Percentiles rank a stretch among this genome's conserved stretches.
Conservation (phyloP, 2,797 vertebrate genomes). For the Limnodromus scolopaceus region DNA sequence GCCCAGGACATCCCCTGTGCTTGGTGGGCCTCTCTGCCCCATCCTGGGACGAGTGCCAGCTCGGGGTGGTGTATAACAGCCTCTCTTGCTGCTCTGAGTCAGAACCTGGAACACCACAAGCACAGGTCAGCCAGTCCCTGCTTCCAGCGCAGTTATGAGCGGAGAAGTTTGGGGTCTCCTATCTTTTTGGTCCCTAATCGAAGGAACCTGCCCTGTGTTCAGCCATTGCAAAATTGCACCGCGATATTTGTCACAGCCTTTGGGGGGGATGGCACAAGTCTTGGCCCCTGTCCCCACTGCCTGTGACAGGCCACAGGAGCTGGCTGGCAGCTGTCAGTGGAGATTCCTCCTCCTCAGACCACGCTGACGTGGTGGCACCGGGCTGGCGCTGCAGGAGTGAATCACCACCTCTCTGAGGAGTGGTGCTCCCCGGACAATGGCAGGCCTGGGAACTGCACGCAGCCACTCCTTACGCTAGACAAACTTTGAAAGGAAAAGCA, state of each 20-base stretch:
- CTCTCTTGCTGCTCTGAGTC: background rate
- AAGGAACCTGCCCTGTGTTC: background rate
- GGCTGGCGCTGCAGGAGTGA: background rate
- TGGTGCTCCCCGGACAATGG: background rate
- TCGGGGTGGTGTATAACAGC: fast-evolving
- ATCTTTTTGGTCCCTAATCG: background rate
- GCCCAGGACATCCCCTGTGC: fast-evolving
- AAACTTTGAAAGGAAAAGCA: conserved; percentile 54
- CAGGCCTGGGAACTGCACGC: background rate
- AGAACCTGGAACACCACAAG: background rate
- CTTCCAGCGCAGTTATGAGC: background rate
- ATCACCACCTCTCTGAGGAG: background rate
- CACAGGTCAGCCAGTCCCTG: background rate
- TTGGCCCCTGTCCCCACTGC: background rate
- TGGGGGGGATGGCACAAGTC: background rate
- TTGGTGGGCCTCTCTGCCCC: background rate
- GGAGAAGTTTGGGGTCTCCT: background rate
- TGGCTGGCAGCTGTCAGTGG: background rate
- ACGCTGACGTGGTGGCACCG: background rate
- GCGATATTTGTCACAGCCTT: background rate
- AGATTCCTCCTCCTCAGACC: background rate
- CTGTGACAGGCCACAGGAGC: background rate
- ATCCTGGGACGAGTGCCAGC: background rate
- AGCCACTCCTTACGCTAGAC: conserved; percentile 33
- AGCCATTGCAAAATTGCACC: background rate